Evolutionary conservation across 2,888 invertebrate species (phyloP).

Genomic region (Camponotus fellah): DNA sequence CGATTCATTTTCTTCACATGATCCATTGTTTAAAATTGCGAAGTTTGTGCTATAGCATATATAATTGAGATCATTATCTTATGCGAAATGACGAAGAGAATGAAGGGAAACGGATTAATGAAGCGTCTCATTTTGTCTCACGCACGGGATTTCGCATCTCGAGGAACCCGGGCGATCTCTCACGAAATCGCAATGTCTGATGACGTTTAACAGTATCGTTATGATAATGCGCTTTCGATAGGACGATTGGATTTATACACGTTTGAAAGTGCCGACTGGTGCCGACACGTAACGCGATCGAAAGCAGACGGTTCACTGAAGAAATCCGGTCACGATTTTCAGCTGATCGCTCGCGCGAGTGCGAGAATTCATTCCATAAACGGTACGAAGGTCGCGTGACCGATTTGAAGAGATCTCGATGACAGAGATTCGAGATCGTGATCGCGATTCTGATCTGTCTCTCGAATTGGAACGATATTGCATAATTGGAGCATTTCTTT

Average conservation of each 20-base stretch:
- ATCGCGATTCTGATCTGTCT: slow-evolving; percentile 43
- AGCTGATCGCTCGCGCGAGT: slow-evolving; percentile 1
- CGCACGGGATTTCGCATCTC: slow-evolving; percentile 20
- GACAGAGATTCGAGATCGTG: slow-evolving; percentile 51
- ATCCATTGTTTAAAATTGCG: slow-evolving; percentile 24
- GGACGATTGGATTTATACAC: neutral
- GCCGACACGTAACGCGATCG: slow-evolving; percentile 34
- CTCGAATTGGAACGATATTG: slow-evolving; percentile 28
- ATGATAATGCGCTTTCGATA: slow-evolving; percentile 57
- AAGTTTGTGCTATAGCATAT: slow-evolving; percentile 22
- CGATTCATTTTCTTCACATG: slow-evolving; percentile 15
- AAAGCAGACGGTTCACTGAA: slow-evolving; percentile 34
- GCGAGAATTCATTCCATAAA: slow-evolving; percentile 45
- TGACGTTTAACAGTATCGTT: slow-evolving; percentile 39
- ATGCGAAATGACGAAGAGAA: slow-evolving; percentile 18
- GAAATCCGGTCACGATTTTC: slow-evolving; percentile 52
- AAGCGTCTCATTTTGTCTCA: slow-evolving; percentile 20
- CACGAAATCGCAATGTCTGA: slow-evolving; percentile 27
- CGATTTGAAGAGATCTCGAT: slow-evolving; percentile 64
- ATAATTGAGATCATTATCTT: slow-evolving; percentile 25
- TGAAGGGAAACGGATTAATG: slow-evolving; percentile 1
- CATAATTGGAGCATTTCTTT: slow-evolving; percentile 39
- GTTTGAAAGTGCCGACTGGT: slow-evolving; percentile 51
- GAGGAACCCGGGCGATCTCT: slow-evolving; percentile 13
- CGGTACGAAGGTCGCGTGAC: slow-evolving; percentile 58